A percentile compares a stretch with the other conserved stretches of the same genome.
These are phyloP conservation scores for Drosophila burlai DNA, from an alignment of 1,140 invertebrate genomes.

Conservation along the genomic window DNA sequence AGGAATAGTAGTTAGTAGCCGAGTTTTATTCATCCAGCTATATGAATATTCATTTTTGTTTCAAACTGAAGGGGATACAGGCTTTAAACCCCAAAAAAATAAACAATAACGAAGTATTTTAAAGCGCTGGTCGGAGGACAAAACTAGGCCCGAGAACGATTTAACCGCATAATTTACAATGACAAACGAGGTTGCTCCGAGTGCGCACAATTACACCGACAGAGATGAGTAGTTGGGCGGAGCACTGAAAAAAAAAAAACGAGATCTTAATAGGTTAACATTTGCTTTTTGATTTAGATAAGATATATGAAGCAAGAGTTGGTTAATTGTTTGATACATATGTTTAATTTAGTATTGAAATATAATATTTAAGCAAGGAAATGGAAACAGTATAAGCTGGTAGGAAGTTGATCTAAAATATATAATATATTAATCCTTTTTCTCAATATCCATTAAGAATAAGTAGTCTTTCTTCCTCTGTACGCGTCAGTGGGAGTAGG, in stretches of 20 bases:
- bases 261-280: neutral
- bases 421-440: neutral
- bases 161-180: slow-evolving; percentile 83
- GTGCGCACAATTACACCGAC: slow-evolving; percentile 77
- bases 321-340: no score
- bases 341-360: no score
- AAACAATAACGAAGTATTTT: slow-evolving; percentile 11
- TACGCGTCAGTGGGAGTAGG: neutral
- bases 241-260: slow-evolving; percentile 7
- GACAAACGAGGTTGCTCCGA: slow-evolving; percentile 75
- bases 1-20: slow-evolving; percentile 30
- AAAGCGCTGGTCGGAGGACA: slow-evolving; percentile 16
- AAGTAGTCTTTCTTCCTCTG: neutral
- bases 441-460: neutral
- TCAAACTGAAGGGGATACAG: neutral
- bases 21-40: slow-evolving; percentile 31
- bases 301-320: no score
- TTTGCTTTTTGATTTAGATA: neutral
- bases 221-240: slow-evolving; percentile 6
- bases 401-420: neutral
- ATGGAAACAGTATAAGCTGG: neutral
- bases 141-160: slow-evolving; percentile 69
- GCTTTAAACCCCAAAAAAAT: neutral
- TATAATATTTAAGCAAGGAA: neutral
- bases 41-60: slow-evolving; percentile 68